Evolutionary conservation across 2,797 vertebrate genomes (phyloP), one percentile per base, ranked within the genome.

Genomic region (Tokudaia tokunoshimensis): DNA sequence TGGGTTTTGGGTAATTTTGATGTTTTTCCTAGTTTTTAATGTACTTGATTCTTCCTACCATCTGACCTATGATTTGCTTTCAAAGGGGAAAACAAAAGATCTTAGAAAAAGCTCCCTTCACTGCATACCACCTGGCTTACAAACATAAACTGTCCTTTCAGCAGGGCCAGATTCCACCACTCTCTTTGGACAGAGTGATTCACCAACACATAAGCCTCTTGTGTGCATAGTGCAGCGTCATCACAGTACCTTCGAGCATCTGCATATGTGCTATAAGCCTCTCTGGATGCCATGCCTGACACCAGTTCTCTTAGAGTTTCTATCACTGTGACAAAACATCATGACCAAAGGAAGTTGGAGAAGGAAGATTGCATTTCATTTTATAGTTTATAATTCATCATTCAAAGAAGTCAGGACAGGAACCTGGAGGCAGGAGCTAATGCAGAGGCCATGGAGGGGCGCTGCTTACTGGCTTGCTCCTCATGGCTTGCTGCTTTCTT

Each of bases 201-300:
- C 37, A 19, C 37, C 0, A 20, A 50, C 82, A 50, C 61, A 1
- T 0, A 34, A 83, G 57, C 14, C 37, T 63, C 57, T 83, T 2
- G 0, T 1, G 24, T 61, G 37, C 81, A 41, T 11, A 24, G 14
- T 5, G 1, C 37, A 6, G 8, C 14, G 4, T 19, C 14, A 24
- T 59, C 14, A 61, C 22, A 44, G 81, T 41, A 31, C 8, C 37
- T 41, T 44, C 9, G 0, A 11, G 8, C 26, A 63, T 44, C 41
- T 0, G 2, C 10, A 15, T 44, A 59, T 26, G 17, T 26, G 2
- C 55, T 31, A 34, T 24, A 15, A 63, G 15, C 26, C 81, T 83
- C 59, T 44, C 57, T 19, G 57, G 57, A 44, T 26, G 15, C 59
- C 37, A 11, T 29, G 14, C 37, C 59, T 47, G 59, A 65, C 41